A percentile compares a stretch with the other conserved stretches of the same genome.
These are phyloP conservation scores for Lordiphosa mommai DNA, from an alignment of 1,140 invertebrate species.

Conservation along the genomic window DNA sequence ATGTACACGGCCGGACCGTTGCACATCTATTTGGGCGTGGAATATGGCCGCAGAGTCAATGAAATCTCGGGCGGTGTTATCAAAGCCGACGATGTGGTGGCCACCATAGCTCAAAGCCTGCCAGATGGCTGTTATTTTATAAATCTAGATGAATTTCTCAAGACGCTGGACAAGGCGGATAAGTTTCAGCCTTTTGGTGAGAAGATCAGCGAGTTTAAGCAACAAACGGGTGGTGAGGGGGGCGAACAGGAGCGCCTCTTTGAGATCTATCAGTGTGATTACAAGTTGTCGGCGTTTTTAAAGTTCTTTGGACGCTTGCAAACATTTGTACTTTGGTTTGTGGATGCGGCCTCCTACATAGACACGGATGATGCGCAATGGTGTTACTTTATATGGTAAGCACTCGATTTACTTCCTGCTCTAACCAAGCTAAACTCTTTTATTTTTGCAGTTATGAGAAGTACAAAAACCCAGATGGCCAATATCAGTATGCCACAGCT, in stretches of 20 bases:
- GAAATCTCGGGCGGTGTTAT: constrained; percentile 80
- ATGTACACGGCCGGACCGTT: constrained; percentile 91
- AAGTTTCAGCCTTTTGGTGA: constrained; percentile 78
- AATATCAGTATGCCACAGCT: constrained; percentile 86
- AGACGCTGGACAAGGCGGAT: constrained; percentile 73
- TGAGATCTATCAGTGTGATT: constrained; percentile 90
- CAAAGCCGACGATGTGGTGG: constrained; percentile 91
- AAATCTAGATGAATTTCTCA: constrained; percentile 76
- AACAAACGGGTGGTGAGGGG: constrained; percentile 80
- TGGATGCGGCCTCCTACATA: constrained; percentile 95
- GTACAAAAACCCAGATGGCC: constrained; percentile 84
- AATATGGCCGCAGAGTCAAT: constrained; percentile 63
- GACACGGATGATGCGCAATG: constrained; percentile 96
- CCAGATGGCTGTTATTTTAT: constrained; percentile 79
- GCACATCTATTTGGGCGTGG: constrained; percentile 84
- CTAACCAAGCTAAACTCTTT: neutral
- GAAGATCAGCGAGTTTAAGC: constrained; percentile 79
- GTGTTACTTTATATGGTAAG: constrained; percentile 94
- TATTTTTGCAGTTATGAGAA: constrained; percentile 88
- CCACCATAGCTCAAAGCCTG: constrained; percentile 84
- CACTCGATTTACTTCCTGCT: constrained; percentile 32
- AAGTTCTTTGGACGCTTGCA: constrained; percentile 92
- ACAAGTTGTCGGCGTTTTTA: constrained; percentile 85
- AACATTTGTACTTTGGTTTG: constrained; percentile 96
- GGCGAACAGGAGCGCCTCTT: constrained; percentile 82